These are phyloP conservation scores for Melanotaenia trifasciata DNA, from an alignment of 2,797 vertebrate genomes.

Conservation along the genomic window DNA sequence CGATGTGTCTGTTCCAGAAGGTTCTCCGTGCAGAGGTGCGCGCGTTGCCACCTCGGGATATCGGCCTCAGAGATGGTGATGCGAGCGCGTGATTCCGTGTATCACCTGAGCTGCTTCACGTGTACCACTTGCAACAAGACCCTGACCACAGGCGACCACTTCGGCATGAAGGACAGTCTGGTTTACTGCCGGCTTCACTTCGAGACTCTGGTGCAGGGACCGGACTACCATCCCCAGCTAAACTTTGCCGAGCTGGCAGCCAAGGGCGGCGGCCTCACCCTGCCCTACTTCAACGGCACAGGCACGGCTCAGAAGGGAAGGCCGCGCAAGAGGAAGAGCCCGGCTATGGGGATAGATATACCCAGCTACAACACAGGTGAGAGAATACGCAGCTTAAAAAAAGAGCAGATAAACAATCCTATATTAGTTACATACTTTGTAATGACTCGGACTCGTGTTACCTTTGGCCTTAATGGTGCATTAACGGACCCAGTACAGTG, in stretches of 20 bases:
- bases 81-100: conserved; percentile 97
- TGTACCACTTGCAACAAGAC: conserved; percentile 98
- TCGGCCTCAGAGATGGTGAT: conserved; percentile 99
- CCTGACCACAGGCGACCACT: conserved; percentile 97
- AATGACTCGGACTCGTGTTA: neutral
- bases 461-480: neutral
- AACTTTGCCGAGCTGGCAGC: conserved; percentile 97
- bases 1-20: conserved; percentile 90
- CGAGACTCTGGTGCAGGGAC: conserved; percentile 93
- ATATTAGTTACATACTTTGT: too few relatives aligned
- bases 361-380: conserved; percentile 95
- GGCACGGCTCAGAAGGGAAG: conserved; percentile 95
- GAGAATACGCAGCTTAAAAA: conserved; percentile 29
- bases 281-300: conserved; percentile 97
- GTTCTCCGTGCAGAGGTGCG: conserved; percentile 99
- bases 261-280: conserved; percentile 89
- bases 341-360: conserved; percentile 95
- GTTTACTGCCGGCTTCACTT: conserved; percentile 98
- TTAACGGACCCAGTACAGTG: neutral
- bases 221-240: conserved; percentile 91
- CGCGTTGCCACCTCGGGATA: conserved; percentile 99
- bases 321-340: conserved; percentile 96
- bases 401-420: too few relatives aligned
- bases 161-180: conserved; percentile 98
- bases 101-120: conserved; percentile 98